Evolutionary conservation across 2,797 vertebrate genomes (phyloP).

Genomic region (Hoplostethus atlanticus): DNA sequence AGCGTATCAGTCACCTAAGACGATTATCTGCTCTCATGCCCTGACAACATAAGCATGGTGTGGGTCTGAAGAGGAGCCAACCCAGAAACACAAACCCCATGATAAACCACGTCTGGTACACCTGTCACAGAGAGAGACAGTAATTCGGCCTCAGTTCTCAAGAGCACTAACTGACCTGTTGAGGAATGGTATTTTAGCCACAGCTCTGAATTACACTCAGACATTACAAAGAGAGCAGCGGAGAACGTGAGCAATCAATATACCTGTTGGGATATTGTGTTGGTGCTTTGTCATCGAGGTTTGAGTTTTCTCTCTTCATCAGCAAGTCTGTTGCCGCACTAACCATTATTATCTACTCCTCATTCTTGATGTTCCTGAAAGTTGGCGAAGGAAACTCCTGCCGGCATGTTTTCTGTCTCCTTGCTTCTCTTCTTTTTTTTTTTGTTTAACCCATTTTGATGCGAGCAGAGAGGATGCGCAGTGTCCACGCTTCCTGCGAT

Average conservation of each 20-base stretch:
- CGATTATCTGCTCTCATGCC: not conserved
- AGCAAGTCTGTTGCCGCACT: slow-evolving; percentile 18
- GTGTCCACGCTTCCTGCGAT: not conserved
- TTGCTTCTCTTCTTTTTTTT: no score
- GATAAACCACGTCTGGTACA: not conserved
- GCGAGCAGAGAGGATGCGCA: not conserved
- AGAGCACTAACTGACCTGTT: not conserved
- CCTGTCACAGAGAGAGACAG: not conserved
- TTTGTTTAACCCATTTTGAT: no score
- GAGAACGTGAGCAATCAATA: no score
- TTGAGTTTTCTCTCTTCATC: slow-evolving; percentile 10
- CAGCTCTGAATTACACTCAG: not conserved
- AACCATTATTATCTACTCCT: slow-evolving; percentile 39
- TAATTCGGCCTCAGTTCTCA: not conserved
- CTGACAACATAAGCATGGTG: not conserved
- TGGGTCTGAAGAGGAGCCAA: not conserved
- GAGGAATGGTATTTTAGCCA: slow-evolving; percentile 7
- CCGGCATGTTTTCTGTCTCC: slow-evolving; percentile 1
- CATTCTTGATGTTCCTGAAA: slow-evolving; percentile 14
- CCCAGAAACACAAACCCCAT: not conserved
- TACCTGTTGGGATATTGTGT: not conserved
- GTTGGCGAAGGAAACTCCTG: not conserved
- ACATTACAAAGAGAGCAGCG: no score
- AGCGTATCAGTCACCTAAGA: not conserved
- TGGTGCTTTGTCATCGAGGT: slow-evolving; percentile 2